Base-by-base conservation (phyloP, 1,140 invertebrate genomes). In the Zaprionus ornatus region DNA sequence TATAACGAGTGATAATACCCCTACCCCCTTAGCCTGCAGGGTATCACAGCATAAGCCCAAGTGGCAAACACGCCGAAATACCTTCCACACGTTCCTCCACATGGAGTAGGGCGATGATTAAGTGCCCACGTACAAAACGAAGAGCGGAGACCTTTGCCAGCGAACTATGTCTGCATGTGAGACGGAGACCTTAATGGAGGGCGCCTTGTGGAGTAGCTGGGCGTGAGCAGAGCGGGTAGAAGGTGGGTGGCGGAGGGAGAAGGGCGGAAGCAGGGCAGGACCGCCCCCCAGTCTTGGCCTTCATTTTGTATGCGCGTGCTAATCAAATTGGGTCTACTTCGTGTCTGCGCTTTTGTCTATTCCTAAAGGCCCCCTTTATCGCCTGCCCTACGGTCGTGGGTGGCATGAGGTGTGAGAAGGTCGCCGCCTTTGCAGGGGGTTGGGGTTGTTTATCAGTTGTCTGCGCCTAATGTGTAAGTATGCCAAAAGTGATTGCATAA, bases 401-500 rank as follows among this genome's bases (percentile, higher is more conserved):
- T 37, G 74, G 45, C 21, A 23, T 50, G 45, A 50, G 45, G 45
- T 50, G 45, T 23, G 45, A 50, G 45, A 50, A 50, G 45, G 45
- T 50, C 45, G 45, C 45, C 45, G 45, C 10, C 45, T 48, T 48
- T 25, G 32, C 70, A 25, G 59, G 50, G 64, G 29, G 42, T 21
- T 40, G 45, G 45, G 48, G 52, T 80, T 87, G 85, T 87, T 87
- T 87, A 90, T 88, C 84, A 87, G 84, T 55, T 65, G 84, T 84
- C 85, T 88, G 85, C 78, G 81, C 63, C 77, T 90, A 90, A 88
- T 90, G 85, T 85, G 85, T 88, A 88, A 88, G 85, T 88, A 74
- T 88, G 85, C 85, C 85, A 90, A 78, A 88, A 88, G 74, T 90
- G 85, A 88, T 88, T 88, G 85, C 85, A 88, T 88, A 90, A 88